phyloP scores from a whole-genome alignment of 1,140 invertebrate species.

The Apis laboriosa region DNA sequence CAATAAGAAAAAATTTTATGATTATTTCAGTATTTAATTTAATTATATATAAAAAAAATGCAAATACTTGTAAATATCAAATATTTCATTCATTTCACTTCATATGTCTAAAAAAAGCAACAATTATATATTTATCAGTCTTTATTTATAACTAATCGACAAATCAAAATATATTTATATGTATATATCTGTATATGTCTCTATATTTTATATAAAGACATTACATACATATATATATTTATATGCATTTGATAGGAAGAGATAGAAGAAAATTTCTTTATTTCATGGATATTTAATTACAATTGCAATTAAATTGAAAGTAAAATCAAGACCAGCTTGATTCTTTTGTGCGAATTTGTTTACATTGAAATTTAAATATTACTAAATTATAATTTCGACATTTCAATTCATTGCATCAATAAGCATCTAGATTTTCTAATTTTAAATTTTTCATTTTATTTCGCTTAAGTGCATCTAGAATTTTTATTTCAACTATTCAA shows the following conservation, averaged over 20 bases:
- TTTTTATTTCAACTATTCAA: conserved; percentile 16
- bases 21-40: too few species aligned
- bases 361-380: conserved; percentile 7
- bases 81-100: neutral
- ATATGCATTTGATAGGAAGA: conserved; percentile 21
- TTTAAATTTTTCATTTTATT: conserved; percentile 14
- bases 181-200: conserved; percentile 34
- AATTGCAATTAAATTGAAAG: conserved; percentile 48
- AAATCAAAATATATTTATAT: conserved; percentile 72
- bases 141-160: conserved; percentile 72
- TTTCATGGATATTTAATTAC: conserved; percentile 44
- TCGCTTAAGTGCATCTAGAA: conserved; percentile 18
- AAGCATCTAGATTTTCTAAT: conserved; percentile 40
- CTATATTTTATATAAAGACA: conserved; percentile 40
- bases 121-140: conserved; percentile 66
- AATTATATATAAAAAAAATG: neutral
- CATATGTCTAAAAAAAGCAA: neutral
- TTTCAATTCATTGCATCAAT: conserved; percentile 18
- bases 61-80: neutral
- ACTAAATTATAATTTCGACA: neutral
- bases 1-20: too few species aligned
- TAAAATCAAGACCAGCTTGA: conserved; percentile 71
- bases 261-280: conserved; percentile 45
- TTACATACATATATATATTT: conserved; percentile 28
- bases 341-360: conserved; percentile 52